Percentiles rank a stretch among this genome's conserved stretches.
phyloP scores from a whole-genome alignment of 2,797 vertebrate genomes.

The Semaprochilodus insignis region DNA sequence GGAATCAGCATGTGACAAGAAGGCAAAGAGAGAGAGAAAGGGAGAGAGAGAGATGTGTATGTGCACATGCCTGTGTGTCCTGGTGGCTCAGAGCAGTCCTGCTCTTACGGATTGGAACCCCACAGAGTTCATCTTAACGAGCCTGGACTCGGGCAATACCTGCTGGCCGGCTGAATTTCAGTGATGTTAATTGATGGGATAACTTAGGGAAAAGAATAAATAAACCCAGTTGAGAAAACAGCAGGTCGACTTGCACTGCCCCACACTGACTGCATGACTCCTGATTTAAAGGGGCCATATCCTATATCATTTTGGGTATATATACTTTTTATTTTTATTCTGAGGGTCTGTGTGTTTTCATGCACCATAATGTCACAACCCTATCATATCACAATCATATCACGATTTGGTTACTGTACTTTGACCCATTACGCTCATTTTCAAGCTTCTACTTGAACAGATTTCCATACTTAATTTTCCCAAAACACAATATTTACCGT shows the following conservation, averaged over 20 bases:
- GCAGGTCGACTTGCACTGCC: slow-evolving; percentile 40
- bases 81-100: slow-evolving; percentile 48
- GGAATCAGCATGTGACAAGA: slow-evolving; percentile 65
- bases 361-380: no score
- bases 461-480: no score
- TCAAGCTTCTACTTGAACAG: no score
- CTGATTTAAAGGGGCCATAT: neutral
- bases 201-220: slow-evolving; percentile 64
- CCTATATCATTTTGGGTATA: neutral
- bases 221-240: slow-evolving; percentile 60
- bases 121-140: slow-evolving; percentile 68
- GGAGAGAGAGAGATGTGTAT: slow-evolving; percentile 62
- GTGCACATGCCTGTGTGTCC: slow-evolving; percentile 48
- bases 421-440: no score
- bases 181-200: slow-evolving; percentile 69
- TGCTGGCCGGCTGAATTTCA: slow-evolving; percentile 64
- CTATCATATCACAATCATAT: no score
- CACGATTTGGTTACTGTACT: no score
- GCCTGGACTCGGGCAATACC: slow-evolving; percentile 70
- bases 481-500: no score
- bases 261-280: neutral
- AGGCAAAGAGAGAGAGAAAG: slow-evolving; percentile 65
- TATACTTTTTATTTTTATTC: neutral
- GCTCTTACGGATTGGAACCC: slow-evolving; percentile 68
- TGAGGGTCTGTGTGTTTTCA: neutral